phyloP scores from a whole-genome alignment of 2,797 vertebrate genomes.

The Denticeps clupeoides region DNA sequence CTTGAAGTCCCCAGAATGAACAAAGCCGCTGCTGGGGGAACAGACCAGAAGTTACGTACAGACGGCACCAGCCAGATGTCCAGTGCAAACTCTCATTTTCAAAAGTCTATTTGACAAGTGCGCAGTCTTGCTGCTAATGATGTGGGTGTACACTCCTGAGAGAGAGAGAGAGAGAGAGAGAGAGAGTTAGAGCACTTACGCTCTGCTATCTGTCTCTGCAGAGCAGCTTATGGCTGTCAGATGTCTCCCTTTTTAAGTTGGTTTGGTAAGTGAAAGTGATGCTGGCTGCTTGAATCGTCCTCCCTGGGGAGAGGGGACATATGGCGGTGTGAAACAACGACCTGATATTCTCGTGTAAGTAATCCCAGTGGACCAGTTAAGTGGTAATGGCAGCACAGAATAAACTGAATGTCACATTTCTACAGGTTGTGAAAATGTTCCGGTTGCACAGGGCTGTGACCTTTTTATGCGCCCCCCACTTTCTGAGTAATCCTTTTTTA shows the following conservation, averaged over 20 bases:
- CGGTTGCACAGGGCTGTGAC: neutral
- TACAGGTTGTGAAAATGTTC: conserved; percentile 31
- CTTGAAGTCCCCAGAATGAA: no score
- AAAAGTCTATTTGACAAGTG: conserved; percentile 16
- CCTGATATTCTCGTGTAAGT: conserved; percentile 51
- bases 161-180: conserved; percentile 1
- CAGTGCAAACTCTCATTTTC: conserved; percentile 5
- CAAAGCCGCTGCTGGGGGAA: no score
- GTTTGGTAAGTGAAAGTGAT: conserved; percentile 33
- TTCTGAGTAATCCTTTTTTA: no score
- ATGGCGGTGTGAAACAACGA: conserved; percentile 47
- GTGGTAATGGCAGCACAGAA: conserved; percentile 47
- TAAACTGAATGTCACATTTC: conserved; percentile 41
- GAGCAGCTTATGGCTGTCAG: conserved; percentile 37
- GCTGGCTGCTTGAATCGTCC: conserved; percentile 32
- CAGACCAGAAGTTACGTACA: conserved; percentile 13
- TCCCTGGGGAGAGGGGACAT: conserved; percentile 48
- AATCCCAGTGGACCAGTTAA: conserved; percentile 51
- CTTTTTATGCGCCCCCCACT: no score
- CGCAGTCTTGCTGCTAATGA: conserved; percentile 20
- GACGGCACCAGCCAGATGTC: conserved; percentile 19
- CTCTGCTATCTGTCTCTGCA: conserved; percentile 9
- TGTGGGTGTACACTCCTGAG: conserved; percentile 7
- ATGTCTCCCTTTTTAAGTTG: conserved; percentile 30
- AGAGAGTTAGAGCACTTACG: neutral